These are phyloP conservation scores for Scophthalmus maximus DNA, from an alignment of 2,113 vertebrate species.

Conservation along the genomic window DNA sequence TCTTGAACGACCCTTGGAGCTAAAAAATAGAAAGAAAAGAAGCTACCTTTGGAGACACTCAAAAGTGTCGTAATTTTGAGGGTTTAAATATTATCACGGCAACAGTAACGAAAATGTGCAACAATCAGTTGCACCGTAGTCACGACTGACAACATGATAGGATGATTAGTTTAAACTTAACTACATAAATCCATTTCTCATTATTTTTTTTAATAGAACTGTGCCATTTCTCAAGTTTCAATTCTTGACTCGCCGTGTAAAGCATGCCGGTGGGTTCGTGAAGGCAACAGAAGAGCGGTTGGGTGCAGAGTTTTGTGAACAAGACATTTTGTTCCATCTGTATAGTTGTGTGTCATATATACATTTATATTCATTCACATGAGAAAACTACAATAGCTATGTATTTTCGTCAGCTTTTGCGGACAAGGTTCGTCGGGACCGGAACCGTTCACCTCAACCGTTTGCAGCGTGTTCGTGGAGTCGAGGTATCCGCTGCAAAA, in stretches of 20 bases:
- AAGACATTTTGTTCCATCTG: too few relatives aligned
- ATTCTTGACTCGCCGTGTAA: too few relatives aligned
- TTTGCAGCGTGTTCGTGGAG: constrained; percentile 26
- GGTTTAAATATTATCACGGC: fast-evolving
- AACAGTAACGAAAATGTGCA: too few relatives aligned
- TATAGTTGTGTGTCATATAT: too few relatives aligned
- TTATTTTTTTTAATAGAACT: too few relatives aligned
- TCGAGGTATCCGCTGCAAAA: constrained; percentile 57
- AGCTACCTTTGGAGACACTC: fast-evolving
- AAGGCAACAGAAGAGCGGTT: too few relatives aligned
- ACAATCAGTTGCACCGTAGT: too few relatives aligned
- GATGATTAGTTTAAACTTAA: too few relatives aligned
- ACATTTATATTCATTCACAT: too few relatives aligned
- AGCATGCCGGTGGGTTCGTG: not conserved
- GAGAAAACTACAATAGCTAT: constrained; percentile 26
- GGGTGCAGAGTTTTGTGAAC: too few relatives aligned
- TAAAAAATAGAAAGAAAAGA: not conserved
- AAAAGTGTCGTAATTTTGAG: not conserved
- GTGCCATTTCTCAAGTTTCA: not conserved
- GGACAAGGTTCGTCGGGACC: constrained; percentile 21
- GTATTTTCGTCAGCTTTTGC: constrained; percentile 48
- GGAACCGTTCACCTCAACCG: constrained; percentile 8
- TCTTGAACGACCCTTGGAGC: constrained; percentile 46
- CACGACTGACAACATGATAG: too few relatives aligned
- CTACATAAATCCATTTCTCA: too few relatives aligned